phyloP scores from a whole-genome alignment of 2,113 vertebrate species.

The Petroica traversi region DNA sequence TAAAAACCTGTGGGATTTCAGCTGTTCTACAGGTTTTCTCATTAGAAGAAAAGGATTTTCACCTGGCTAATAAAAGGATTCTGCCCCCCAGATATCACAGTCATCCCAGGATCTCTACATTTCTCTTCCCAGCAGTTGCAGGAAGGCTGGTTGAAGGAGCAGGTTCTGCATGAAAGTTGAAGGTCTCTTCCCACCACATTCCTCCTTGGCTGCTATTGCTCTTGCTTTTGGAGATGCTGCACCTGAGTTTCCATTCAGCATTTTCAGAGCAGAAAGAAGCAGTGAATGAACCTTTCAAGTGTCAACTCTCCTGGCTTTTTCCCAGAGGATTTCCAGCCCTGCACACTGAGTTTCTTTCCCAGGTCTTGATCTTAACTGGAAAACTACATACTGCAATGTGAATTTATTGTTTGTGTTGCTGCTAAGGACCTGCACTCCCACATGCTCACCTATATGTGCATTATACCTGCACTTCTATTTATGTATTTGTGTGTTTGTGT shows the following conservation, averaged over 20 bases:
- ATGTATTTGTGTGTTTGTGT: background rate
- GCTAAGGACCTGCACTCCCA: background rate
- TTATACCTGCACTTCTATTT: background rate
- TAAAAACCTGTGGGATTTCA: background rate
- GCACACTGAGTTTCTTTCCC: background rate
- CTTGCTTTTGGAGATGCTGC: background rate
- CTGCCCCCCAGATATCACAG: background rate
- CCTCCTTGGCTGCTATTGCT: accelerated
- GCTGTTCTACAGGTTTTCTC: background rate
- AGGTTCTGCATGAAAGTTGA: background rate
- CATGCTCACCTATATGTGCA: background rate
- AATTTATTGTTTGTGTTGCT: background rate
- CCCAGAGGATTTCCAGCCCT: background rate
- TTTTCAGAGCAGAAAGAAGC: background rate
- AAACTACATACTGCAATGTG: background rate
- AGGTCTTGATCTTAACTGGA: background rate
- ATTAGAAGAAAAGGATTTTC: background rate
- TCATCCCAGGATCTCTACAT: background rate
- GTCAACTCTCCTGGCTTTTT: background rate
- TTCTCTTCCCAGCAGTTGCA: background rate
- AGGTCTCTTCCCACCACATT: background rate
- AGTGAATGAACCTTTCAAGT: background rate
- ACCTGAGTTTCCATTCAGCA: background rate
- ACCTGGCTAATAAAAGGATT: background rate
- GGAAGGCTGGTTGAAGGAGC: background rate